Evolutionary conservation across 2,888 invertebrate species (phyloP), one percentile per base, ranked within the genome.

Genomic region (Monopis laevigella): DNA sequence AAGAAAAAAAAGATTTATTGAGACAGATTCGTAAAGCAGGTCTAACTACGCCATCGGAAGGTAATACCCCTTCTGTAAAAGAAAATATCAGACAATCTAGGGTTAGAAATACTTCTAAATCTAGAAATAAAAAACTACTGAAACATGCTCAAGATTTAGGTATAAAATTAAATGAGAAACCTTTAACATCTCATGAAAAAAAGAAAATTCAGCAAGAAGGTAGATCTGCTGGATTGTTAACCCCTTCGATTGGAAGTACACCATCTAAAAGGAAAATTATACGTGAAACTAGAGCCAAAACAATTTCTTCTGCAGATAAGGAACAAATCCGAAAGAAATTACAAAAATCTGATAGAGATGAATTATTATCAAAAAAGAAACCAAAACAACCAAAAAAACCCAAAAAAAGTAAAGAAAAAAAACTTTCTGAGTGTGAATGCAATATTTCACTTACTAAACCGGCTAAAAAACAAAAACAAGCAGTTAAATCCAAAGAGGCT

Each of bases 231-330:
- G 24, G 24, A 21, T 21, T 21, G 8, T 7, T 21, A 7, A 21
- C 24, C 6, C 24, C 24, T 21, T 21, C 24, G 5, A 8, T 7
- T 5, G 24, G 24, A 21, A 8, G 8, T 21, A 43, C 53, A 1
- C 41, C 45, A 12, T 41, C 46, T 39, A 48, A 59, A 46, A 58
- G 52, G 43, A 55, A 54, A 45, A 54, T 53, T 40, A 54, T 54
- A 12, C 3, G 54, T 1, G 49, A 24, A 46, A 51, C 48, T 1
- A 40, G 55, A 7, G 55, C 52, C 4, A 44, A 44, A 18, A 21
- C 5, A 21, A 21, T 21, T 8, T 8, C 24, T 21, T 8, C 24
- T 7, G 24, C 5, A 21, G 24, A 29, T 10, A 11, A 12, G 11
- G 29, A 29, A 29, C 5, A 29, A 10, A 12, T 29, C 5, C 8